Base-by-base conservation (phyloP, 2,888 invertebrate genomes). In the Melanostoma scalare region DNA sequence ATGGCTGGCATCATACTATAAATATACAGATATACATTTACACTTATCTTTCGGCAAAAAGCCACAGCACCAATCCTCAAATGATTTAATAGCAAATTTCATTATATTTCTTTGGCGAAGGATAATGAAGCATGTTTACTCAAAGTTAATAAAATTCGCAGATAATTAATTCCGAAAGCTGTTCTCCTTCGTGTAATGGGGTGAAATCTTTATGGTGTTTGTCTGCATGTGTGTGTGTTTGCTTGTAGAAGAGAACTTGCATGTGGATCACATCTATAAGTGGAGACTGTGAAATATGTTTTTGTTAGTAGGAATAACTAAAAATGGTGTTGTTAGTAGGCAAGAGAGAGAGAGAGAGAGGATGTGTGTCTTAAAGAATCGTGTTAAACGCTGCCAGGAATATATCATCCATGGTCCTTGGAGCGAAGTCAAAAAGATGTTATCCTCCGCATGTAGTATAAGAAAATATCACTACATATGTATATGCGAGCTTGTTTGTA, bases 91-190 rank as follows among this genome's bases (percentile, higher is more conserved):
- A 71, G 84, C 71, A 71, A 84, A 84, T 84, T 84, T 84, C 84
- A 84, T 84, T 84, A 79, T 84, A 79, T 79, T 79, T 84, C 84
- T 84, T 84, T 84, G 84, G 84, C 84, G 84, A 84, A 79, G 84
- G 84, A 84, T 84, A 84, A 84, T 84, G 84, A 84, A 84, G 84
- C 84, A 84, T 84, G 84, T 84, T 84, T 84, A 84, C 84, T 84
- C 84, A 79, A 84, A 84, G 84, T 84, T 84, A 84, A 84, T 84
- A 84, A 84, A 84, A 84, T 84, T 84, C 75, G 74, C 84, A 84
- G 84, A 84, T 84, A 84, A 84, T 84, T 84, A 84, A 84, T 84
- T 74, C 84, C 79, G 74, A 84, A 79, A 84, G 84, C 84, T 84
- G 84, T 84, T 84, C 74, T 75, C 79, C 71, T 53, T 71, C 84